Base-by-base conservation (phyloP, 2,113 vertebrate genomes). In the Steatornis caripensis region DNA sequence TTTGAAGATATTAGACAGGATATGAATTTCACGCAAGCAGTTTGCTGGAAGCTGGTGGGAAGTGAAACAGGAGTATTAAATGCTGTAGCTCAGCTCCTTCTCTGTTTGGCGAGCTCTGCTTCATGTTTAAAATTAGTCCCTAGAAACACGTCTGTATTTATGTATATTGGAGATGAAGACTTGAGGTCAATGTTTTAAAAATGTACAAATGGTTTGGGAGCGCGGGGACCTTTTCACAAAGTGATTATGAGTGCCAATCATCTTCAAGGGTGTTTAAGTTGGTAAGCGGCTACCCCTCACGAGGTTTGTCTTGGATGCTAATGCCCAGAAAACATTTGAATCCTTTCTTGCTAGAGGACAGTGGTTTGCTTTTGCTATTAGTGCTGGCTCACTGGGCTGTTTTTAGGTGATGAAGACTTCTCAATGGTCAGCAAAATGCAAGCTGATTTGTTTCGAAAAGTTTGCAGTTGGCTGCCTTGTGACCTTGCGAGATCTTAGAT, bases 1-100 rank as follows among this genome's bases (percentile, higher is more conserved):
- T 88, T 89, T 87, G 89, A 46, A 82, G 92, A 71, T 82, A 79
- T 3, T 69, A 86, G 92, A 61, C 76, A 93, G 88, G 88, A 91
- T 93, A 71, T 94, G 96, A 95, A 85, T 95, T 92, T 68, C 78
- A 69, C 0, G 0, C 69, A 45, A 37, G 46, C 46, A 24, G 45
- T 89, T 89, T 84, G 75, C 82, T 76, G 82, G 88, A 41, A 97
- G 89, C 24, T 0, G 4, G 41, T 65, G 29, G 17, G n/a, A 70
- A 75, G 57, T 14, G 65, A 74, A 76, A 55, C 23, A 53, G 43
- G 51, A 46, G 48, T 43, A 43, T 71, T 77, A 65, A 72, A 78
- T n/a, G 23, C 57, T 78, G 51, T 26, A 70, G 81, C 60, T 91
- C 72, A 65, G n/a, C 51, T 70, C 27, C 68, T 80, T 51, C 45